Percentiles rank a stretch among this genome's conserved stretches.
These are phyloP conservation scores for Bagarius yarrelli DNA, from an alignment of 2,113 vertebrate genomes.

Conservation along the genomic window DNA sequence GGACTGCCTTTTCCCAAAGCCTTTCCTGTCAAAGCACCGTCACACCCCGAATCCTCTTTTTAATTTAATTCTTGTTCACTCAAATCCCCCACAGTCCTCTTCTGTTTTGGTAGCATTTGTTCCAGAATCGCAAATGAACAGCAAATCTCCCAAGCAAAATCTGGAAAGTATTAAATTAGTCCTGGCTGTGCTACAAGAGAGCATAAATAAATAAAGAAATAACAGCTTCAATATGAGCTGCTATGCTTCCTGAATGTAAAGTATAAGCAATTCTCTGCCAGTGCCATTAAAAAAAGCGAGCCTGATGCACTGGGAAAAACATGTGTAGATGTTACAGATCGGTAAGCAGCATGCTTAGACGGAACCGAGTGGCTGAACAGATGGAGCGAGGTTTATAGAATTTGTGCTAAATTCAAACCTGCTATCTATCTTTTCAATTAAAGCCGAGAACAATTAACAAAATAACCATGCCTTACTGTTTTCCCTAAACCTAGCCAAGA, in stretches of 20 bases:
- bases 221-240: conserved; percentile 28
- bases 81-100: background rate
- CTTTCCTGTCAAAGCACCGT: background rate
- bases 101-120: conserved; percentile 14
- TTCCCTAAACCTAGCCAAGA: conserved; percentile 44
- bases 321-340: conserved; percentile 38
- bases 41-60: background rate
- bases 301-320: conserved; percentile 29
- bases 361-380: background rate
- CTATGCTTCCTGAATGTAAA: conserved; percentile 35
- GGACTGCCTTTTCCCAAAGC: conserved; percentile 33
- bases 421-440: conserved; percentile 54
- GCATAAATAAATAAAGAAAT: conserved; percentile 31
- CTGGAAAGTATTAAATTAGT: conserved; percentile 35
- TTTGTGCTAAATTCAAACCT: conserved; percentile 46
- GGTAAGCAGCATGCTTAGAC: conserved; percentile 28
- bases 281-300: conserved; percentile 28
- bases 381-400: background rate
- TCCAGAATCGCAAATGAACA: conserved; percentile 20
- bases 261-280: conserved; percentile 33
- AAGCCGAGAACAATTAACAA: conserved; percentile 63
- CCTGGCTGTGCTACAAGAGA: conserved; percentile 27
- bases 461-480: conserved; percentile 63
- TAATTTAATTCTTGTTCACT: conserved; percentile 11
- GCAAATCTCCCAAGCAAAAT: conserved; percentile 31